Base-by-base conservation (phyloP, 2,797 vertebrate species). In the Xiphorhynchus erythropygius region DNA sequence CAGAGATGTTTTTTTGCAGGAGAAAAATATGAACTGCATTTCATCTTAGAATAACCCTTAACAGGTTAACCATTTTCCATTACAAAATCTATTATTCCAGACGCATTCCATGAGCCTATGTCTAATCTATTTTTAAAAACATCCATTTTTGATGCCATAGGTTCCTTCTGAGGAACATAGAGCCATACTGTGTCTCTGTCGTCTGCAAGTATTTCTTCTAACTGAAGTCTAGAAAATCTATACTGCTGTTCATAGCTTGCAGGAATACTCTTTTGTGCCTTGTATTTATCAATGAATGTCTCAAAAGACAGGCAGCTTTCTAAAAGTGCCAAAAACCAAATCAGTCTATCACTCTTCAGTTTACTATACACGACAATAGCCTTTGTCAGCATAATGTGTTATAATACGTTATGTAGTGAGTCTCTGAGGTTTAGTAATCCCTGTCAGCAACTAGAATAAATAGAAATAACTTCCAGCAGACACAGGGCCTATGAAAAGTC, bases 381-480 rank as follows among this genome's bases (percentile, higher is more conserved):
- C 28, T 93, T 89, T 91, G 82, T 78, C 91, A 74, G 81, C 68
- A 50, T 91, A 71, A 71, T 62, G 24, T 68, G 49, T 83, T 90
- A 64, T 41, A 89, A 59, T 64, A 28, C 56, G 56, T 94, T 84
- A 49, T 55, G 46, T 75, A 93, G 52, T 44, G 25, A 17, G 64
- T 78, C 89, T 94, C 89, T 78, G 79, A 87, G 68, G 81, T 67
- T 90, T 77, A 77, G 68, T 85, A 87, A 84, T 89, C 53, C 82
- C 87, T 87, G 68, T 95, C 90, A 94, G 81, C 78, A 89, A 60
- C 37, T 42, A 65, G 62, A 93, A 83, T 90, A 90, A 87, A 94
- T 92, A 52, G 50, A 57, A 92, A 62, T 74, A 77, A 70, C 79
- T 94, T 95, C 53, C 76, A 87, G 86, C 64, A 93, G 46, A 56